Base-by-base conservation (phyloP, 2,888 invertebrate genomes). In the Lasioglossum calceatum region DNA sequence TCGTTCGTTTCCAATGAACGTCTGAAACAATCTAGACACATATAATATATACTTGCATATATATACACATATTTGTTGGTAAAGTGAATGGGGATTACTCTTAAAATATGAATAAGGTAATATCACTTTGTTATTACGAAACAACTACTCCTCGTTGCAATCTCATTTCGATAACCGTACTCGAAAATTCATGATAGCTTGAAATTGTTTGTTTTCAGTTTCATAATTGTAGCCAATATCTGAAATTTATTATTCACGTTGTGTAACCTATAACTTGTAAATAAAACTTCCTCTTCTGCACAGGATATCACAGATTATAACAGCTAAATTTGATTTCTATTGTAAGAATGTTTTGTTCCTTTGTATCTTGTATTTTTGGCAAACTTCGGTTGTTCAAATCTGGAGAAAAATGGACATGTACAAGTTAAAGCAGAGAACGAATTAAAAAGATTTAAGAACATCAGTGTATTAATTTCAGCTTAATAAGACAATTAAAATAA, bases 261-360 rank as follows among this genome's bases (percentile, higher is more conserved):
- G n/a, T 14, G 54, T 85, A 85, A 85, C 85, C 85, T 85, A 77
- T 8, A 84, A 70, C 73, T 84, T 79, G 77, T 73, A 84, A 80
- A 80, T 77, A 42, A 19, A 72, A 70, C 32, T 23, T 58, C 4
- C 64, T 36, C 39, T 36, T 42, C 23, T 39, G 10, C 36, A 23
- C 16, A 61, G 14, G 16, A 64, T 27, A 4, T 64, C 61, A 61
- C n/a, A 61, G 14, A 61, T 61, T 61, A 27, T 27, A 27, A 61
- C 0, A 3, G 27, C 12, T 2, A 12, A 39, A n/a, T 73, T 81
- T 75, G 27, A 54, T 16, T 71, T n/a, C 12, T 44, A 54, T 54
- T 58, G n/a, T 58, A 58, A 58, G 12, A n/a, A n/a, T n/a, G n/a
- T 10, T 54, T 23, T 0, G 23, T 54, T n/a, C 54, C 54, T 54